Evolutionary conservation across 1,140 invertebrate genomes (phyloP).

Genomic region (Sitobion miscanthi): DNA sequence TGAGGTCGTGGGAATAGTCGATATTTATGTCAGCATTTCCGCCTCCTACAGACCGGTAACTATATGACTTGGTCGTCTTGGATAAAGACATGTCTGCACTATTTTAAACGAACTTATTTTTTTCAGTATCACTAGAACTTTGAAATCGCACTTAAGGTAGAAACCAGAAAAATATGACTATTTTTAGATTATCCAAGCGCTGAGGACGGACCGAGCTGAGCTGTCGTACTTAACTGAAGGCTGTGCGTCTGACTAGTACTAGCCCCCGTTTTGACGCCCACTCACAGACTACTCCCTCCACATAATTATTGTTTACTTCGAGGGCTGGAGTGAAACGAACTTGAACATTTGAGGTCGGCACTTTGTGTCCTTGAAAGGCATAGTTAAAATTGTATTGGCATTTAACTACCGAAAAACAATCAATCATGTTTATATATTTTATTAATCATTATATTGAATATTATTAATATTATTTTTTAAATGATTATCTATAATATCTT

Average conservation of each 20-base stretch:
- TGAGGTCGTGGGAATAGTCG: constrained; percentile 91
- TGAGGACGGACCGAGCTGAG: constrained; percentile 44
- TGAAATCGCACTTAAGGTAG: neutral
- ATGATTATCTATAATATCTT: neutral
- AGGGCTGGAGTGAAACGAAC: constrained; percentile 54
- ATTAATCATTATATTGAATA: neutral
- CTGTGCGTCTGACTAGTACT: constrained; percentile 29
- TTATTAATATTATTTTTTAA: neutral
- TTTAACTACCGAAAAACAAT: neutral
- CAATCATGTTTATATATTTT: neutral
- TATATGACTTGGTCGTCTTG: constrained; percentile 83
- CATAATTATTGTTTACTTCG: constrained; percentile 47
- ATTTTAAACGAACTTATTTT: constrained; percentile 34
- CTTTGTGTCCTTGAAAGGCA: constrained; percentile 50
- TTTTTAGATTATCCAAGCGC: constrained; percentile 49
- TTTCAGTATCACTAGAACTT: constrained; percentile 28
- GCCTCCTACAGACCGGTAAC: constrained; percentile 78
- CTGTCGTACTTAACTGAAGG: constrained; percentile 54
- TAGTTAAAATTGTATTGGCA: constrained; percentile 17
- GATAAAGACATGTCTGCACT: constrained; percentile 61
- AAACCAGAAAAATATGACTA: constrained; percentile 41
- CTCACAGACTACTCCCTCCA: constrained; percentile 48
- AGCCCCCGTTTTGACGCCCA: constrained; percentile 49
- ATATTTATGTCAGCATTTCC: constrained; percentile 88
- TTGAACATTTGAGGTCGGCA: constrained; percentile 54